Conservation (phyloP, 1,140 invertebrate species). For the Melanaphis sacchari region DNA sequence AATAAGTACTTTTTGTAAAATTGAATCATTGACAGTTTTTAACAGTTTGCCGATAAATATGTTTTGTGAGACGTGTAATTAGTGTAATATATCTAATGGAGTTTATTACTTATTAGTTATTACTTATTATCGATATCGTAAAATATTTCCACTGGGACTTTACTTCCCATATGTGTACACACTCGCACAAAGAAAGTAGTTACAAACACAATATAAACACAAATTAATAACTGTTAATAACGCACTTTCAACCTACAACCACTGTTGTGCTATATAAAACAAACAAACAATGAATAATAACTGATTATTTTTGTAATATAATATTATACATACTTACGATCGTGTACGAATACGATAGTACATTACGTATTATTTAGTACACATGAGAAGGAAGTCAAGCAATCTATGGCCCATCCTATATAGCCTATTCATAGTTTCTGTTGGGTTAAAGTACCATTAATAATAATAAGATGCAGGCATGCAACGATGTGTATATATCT, state of each 20-base stretch:
- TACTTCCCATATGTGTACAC: background rate
- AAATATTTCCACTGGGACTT: background rate
- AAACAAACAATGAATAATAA: slow-evolving; percentile 40
- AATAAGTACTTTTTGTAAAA: too few relatives aligned
- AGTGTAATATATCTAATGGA: background rate
- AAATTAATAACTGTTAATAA: slow-evolving; percentile 15
- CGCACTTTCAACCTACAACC: background rate
- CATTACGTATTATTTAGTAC: background rate
- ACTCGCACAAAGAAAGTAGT: background rate
- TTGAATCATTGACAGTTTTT: too few relatives aligned
- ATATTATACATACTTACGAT: background rate
- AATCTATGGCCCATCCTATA: background rate
- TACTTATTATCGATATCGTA: background rate
- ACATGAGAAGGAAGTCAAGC: background rate
- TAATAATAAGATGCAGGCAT: background rate
- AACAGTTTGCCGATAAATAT: background rate
- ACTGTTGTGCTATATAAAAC: background rate
- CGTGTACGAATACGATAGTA: background rate
- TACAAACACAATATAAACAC: background rate
- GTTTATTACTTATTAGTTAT: background rate
- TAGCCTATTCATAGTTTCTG: background rate
- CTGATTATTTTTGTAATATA: background rate
- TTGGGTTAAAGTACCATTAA: background rate
- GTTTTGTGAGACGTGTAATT: background rate
- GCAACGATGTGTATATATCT: background rate